Evolutionary conservation across 2,797 vertebrate genomes (phyloP), one percentile per base, ranked within the genome.

Genomic region (Sebastes itinus): DNA sequence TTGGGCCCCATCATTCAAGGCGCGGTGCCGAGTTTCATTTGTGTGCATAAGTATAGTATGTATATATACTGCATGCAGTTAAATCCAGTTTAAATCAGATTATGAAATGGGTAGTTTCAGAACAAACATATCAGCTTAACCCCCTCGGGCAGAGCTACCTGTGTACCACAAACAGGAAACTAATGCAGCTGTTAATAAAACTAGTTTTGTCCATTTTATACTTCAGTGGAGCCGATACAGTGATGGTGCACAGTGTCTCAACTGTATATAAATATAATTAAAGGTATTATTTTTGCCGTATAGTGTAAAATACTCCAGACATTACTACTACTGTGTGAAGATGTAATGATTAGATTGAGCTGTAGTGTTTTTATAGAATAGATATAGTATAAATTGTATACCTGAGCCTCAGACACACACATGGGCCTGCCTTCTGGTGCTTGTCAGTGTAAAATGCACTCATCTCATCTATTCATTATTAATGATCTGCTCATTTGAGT

Each of bases 401-500:
- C 42, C 54, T 42, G 71, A 78, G 27, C 30, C 52, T 20, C 35
- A 63, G 42, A 61, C 38, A 66, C 23, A 66, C 23, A 70, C 52
- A 64, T 5, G 2, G 55, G 22, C 35, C 30, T 32, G 23, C 30
- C 73, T 55, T 16, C 67, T 72, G 78, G 33, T 55, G 72, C 56
- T 38, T n/a, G 25, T 81, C 16, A 10, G 3, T 33, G 64, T 78
- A 71, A 87, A 80, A 79, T 14, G 52, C 84, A 81, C 77, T 89
- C 35, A 30, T 73, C 74, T 69, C 32, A 60, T 42, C 13, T 58
- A 73, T 91, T 12, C 60, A 90, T 84, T 78, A 88, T 93, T 87
- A 56, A 90, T 87, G 64, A 78, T 84, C 86, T 60, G 6, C 65
- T 87, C 49, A 87, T 85, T 80, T 76, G 32, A 80, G 56, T 54